Evolutionary conservation across 92 coral and sea anemone genomes (phyloP), one percentile per base, ranked within the genome.

Genomic region (Epizoanthus rinbou): DNA sequence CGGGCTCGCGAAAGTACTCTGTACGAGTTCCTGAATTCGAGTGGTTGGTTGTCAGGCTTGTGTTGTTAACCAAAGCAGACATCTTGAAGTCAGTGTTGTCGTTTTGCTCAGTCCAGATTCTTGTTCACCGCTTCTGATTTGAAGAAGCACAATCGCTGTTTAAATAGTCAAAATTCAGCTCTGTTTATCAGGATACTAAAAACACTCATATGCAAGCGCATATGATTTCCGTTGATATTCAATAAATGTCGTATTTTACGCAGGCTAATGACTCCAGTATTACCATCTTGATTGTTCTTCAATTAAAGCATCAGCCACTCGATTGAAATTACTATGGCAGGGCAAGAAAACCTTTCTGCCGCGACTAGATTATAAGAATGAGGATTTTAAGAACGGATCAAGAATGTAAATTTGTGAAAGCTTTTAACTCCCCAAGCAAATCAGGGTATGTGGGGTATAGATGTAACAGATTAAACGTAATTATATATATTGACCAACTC

Each of bases 171-270:
- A 43, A 50, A 10, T 62, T 18, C 31, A 28, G 31, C 6, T 25
- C 10, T 22, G 54, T 8, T 41, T 78, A 19, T 78, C 66, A 62
- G 14, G 33, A 15, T n/a, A 31, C 65, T 57, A 50, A 50, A 43
- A 50, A 50, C 25, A 37, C 13, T 2, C 41, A 19, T 25, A 3
- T 18, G 39, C 19, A 6, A n/a, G 54, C 8, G 37, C 41, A 23
- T 76, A 52, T 15, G 45, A 54, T 76, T 76, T 76, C 82, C 82
- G 68, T n/a, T 22, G 31, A 33, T n/a, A 76, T 76, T 76, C 35
- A 58, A 22, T 60, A 59, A 50, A 76, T 35, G 69, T 58, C 22
- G 57, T 4, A 37, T 3, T 59, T 76, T 54, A 24, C 35, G 31
- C 35, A 23, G 15, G 22, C 52, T 37, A 58, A 76, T 58, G 22